Conservation (phyloP, 2,888 invertebrate species). For the Romanomermis culicivorax region DNA sequence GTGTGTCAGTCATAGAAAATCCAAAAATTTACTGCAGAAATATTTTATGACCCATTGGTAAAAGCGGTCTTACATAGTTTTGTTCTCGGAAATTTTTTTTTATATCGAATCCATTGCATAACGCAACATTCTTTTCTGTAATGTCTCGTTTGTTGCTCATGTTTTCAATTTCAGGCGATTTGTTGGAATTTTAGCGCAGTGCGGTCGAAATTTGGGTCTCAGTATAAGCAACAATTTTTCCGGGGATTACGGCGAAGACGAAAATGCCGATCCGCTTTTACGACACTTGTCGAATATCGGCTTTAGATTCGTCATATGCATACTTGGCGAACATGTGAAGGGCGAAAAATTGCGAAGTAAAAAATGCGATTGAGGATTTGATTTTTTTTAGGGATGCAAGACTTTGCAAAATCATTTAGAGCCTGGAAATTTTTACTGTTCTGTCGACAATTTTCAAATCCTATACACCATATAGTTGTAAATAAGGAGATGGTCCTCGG, state of each 20-base stretch:
- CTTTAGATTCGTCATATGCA: background rate
- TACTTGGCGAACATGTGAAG: background rate
- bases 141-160: no score
- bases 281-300: background rate
- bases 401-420: no score
- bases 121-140: background rate
- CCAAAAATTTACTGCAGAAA: no score
- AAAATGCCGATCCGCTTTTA: background rate
- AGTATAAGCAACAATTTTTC: background rate
- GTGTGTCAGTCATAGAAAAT: no score
- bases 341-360: background rate
- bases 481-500: no score
- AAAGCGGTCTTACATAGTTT: no score
- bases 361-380: background rate
- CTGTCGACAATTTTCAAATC: no score
- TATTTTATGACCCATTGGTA: no score
- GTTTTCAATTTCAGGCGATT: background rate
- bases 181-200: background rate
- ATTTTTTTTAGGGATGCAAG: no score
- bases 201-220: background rate
- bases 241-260: background rate
- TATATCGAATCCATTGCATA: background rate
- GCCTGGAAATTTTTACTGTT: no score
- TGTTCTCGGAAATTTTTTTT: no score
- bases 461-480: no score